Conservation (phyloP, 37 sponge, comb jelly and placozoan genomes). For the Corticium candelabrum region DNA sequence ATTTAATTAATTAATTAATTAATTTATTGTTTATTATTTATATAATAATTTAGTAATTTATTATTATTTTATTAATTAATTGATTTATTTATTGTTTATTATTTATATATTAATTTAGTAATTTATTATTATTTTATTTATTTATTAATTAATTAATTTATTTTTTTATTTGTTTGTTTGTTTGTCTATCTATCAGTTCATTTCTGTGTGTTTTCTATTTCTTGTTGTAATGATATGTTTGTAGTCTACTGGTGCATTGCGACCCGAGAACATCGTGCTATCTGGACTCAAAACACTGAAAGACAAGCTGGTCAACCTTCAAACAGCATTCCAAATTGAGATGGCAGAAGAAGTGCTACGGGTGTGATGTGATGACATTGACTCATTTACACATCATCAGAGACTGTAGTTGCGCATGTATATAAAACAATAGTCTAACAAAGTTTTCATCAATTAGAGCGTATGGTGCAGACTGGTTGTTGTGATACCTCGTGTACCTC, state of each 20-base stretch:
- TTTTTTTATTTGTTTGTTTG: too few species aligned
- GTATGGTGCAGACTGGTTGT: too few species aligned
- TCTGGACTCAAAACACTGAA: conserved; percentile 84
- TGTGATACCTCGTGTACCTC: too few species aligned
- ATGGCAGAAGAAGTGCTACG: conserved; percentile 51
- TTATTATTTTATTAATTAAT: too few species aligned
- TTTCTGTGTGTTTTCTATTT: neutral
- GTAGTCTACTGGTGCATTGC: conserved; percentile 76
- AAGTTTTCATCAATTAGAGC: too few species aligned
- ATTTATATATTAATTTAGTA: too few species aligned
- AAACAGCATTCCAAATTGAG: conserved; percentile 74
- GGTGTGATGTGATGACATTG: neutral
- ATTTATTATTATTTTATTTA: neutral
- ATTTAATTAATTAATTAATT: too few species aligned
- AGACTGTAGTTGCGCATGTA: neutral
- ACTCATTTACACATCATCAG: neutral
- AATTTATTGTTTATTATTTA: too few species aligned
- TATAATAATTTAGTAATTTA: too few species aligned
- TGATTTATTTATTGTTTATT: too few species aligned
- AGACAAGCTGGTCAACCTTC: conserved; percentile 87
- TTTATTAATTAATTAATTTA: neutral
- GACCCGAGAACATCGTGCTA: conserved; percentile 90
- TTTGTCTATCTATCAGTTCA: too few species aligned
- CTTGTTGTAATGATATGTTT: conserved; percentile 1
- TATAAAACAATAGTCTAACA: too few species aligned